A percentile compares a stretch with the other conserved stretches of the same genome.
phyloP scores from a whole-genome alignment of 2,113 vertebrate genomes.

The Tor tambroides region DNA sequence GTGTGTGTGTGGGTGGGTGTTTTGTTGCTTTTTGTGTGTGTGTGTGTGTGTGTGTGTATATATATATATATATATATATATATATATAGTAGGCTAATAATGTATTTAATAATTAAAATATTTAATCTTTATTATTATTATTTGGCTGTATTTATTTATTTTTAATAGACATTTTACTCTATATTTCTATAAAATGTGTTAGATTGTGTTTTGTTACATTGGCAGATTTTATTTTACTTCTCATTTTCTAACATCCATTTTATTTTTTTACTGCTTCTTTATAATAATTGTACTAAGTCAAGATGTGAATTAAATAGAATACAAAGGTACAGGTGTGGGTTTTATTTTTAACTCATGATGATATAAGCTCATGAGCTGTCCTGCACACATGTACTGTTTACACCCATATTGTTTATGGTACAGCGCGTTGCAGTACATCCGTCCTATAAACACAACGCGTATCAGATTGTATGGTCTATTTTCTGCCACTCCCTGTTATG shows the following conservation, averaged over 20 bases:
- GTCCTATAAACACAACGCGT: background rate
- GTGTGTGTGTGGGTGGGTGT: no score
- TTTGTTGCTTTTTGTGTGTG: no score
- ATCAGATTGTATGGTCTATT: constrained; percentile 34
- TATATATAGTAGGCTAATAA: no score
- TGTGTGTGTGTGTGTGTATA: no score
- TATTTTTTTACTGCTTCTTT: no score
- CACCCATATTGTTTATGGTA: constrained; percentile 30
- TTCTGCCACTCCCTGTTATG: background rate
- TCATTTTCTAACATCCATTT: background rate
- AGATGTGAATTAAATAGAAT: no score
- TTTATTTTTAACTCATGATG: background rate
- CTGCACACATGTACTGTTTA: background rate
- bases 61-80: no score
- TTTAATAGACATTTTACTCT: background rate
- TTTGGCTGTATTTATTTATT: background rate
- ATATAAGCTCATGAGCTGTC: background rate
- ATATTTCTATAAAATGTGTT: background rate
- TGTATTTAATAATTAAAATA: no score
- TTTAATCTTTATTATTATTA: background rate
- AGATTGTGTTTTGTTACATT: background rate
- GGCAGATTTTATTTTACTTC: background rate
- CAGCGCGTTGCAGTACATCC: background rate
- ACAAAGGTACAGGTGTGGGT: background rate
- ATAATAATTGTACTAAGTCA: no score